Evolutionary conservation across 2,113 vertebrate genomes (phyloP).

Genomic region (Ceyx cyanopectus): DNA sequence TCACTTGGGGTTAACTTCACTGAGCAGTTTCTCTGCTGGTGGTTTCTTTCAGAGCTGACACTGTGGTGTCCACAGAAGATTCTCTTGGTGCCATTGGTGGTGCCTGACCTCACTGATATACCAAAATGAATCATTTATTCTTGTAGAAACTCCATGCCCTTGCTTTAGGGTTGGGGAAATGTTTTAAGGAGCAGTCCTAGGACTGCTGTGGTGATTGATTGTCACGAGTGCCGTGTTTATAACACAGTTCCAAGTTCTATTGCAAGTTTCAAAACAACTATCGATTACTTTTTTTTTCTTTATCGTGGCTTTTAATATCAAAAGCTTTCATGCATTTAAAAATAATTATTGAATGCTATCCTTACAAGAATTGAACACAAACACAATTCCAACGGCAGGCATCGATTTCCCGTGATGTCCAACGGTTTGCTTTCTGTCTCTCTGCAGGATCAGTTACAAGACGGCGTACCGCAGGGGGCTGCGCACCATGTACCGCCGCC

Average conservation of each 20-base stretch:
- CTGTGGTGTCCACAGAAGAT: background rate
- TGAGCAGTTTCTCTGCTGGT: background rate
- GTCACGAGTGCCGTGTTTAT: background rate
- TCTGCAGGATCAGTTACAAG: slow-evolving; percentile 96
- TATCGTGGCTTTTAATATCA: slow-evolving; percentile 68
- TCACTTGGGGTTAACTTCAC: background rate
- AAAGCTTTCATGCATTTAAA: slow-evolving; percentile 72
- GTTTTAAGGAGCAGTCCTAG: background rate
- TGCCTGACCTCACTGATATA: background rate
- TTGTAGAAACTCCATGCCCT: background rate
- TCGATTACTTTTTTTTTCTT: slow-evolving; percentile 56
- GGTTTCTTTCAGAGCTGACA: background rate
- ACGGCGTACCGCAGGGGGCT: slow-evolving; percentile 95
- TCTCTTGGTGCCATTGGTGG: background rate
- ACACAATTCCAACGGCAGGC: slow-evolving; percentile 57
- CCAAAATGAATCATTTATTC: slow-evolving; percentile 17
- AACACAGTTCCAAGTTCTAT: background rate
- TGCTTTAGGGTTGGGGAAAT: background rate
- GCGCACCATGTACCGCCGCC: slow-evolving; percentile 96
- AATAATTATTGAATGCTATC: slow-evolving; percentile 75
- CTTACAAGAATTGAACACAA: slow-evolving; percentile 69
- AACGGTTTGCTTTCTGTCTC: slow-evolving; percentile 73
- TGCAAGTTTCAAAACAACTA: slow-evolving; percentile 38
- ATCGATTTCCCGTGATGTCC: slow-evolving; percentile 76
- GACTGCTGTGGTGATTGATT: background rate